Conservation (phyloP, 53 echinoderm and acorn worm genomes). For the Apostichopus leukothele region DNA sequence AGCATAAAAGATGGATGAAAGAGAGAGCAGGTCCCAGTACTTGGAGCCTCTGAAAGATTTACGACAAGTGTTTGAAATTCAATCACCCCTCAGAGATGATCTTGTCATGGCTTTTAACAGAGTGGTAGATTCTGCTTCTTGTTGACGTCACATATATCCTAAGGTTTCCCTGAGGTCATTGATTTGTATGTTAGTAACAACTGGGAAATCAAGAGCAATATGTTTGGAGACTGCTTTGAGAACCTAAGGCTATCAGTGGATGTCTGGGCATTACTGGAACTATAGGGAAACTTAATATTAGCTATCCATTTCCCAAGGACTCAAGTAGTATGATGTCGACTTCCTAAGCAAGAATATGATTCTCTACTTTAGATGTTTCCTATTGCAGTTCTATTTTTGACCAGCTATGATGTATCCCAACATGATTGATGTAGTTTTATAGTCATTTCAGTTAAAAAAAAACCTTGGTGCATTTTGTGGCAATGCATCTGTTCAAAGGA, state of each 20-base stretch:
- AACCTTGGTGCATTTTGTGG: too few species aligned
- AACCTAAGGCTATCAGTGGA: background rate
- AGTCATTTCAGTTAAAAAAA: too few species aligned
- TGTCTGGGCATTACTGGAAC: background rate
- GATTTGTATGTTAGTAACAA: slow-evolving; percentile 23
- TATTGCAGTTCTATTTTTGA: too few species aligned
- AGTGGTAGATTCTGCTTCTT: background rate
- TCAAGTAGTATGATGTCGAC: too few species aligned
- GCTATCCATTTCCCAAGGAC: too few species aligned
- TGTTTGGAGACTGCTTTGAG: background rate
- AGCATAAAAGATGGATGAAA: background rate
- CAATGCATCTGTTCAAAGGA: too few species aligned
- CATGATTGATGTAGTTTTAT: too few species aligned
- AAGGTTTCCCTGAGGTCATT: slow-evolving; percentile 33
- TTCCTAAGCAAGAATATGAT: too few species aligned
- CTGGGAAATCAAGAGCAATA: background rate
- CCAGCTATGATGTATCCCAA: too few species aligned
- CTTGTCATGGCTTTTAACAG: slow-evolving; percentile 1
- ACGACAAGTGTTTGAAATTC: slow-evolving; percentile 9
- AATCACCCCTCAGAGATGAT: slow-evolving; percentile 25
- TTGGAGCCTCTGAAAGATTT: slow-evolving; percentile 4
- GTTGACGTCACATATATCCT: slow-evolving; percentile 16
- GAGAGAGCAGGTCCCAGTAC: background rate
- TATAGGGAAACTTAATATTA: background rate
- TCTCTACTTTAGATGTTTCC: too few species aligned